phyloP scores from a whole-genome alignment of 2,113 vertebrate genomes.

The Aegithalos caudatus region DNA sequence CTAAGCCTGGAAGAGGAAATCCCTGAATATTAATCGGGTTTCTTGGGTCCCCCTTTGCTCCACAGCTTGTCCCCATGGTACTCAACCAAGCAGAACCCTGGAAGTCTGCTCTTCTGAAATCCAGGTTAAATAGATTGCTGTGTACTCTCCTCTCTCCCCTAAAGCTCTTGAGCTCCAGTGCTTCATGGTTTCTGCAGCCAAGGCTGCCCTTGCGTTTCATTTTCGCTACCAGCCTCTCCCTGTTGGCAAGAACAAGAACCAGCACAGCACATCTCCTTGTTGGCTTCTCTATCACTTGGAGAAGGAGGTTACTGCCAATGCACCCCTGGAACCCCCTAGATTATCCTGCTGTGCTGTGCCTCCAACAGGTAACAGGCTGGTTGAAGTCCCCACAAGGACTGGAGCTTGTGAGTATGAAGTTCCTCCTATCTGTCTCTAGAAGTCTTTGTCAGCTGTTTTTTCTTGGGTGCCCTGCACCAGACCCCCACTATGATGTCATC shows the following conservation, averaged over 20 bases:
- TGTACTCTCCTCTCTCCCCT: background rate
- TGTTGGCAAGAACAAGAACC: background rate
- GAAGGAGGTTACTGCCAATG: background rate
- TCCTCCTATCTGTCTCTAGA: background rate
- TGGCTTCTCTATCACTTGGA: background rate
- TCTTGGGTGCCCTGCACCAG: background rate
- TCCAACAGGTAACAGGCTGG: background rate
- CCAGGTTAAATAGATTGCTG: background rate
- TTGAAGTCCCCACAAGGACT: background rate
- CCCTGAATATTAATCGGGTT: background rate
- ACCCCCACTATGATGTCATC: background rate
- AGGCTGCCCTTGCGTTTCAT: background rate
- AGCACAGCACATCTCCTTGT: accelerated
- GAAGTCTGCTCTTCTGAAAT: background rate
- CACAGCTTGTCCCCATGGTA: background rate
- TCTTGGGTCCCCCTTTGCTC: background rate
- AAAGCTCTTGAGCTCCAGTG: background rate
- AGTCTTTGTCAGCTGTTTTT: background rate
- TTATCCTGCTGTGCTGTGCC: background rate
- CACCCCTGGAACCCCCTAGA: background rate
- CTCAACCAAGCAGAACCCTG: background rate
- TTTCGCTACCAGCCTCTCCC: background rate
- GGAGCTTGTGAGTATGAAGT: background rate
- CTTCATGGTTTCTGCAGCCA: background rate
- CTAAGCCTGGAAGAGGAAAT: background rate